phyloP scores from a whole-genome alignment of 2,888 invertebrate genomes.

The Capitulum mitella region DNA sequence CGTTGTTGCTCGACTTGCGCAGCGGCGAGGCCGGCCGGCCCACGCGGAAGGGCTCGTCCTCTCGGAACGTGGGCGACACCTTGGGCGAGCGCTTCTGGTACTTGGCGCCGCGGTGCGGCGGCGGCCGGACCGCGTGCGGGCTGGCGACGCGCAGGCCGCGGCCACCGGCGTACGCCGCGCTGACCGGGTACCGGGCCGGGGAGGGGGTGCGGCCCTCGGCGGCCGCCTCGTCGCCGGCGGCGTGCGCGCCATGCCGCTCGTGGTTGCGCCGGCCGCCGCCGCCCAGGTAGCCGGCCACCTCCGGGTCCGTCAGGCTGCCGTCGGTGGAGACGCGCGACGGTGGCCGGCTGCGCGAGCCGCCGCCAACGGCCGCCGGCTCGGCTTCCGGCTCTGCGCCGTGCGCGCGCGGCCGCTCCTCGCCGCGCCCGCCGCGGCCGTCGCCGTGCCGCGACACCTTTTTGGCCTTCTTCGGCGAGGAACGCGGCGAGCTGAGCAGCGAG shows the following conservation, averaged over 20 bases:
- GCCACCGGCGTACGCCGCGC: neutral
- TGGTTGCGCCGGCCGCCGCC: constrained; percentile 30
- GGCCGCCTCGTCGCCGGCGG: constrained; percentile 18
- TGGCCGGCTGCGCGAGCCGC: constrained; percentile 27
- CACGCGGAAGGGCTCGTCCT: neutral
- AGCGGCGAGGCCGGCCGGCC: neutral
- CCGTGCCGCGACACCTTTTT: neutral
- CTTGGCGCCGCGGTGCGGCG: neutral
- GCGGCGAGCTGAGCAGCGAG: constrained; percentile 60
- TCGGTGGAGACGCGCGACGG: constrained; percentile 10
- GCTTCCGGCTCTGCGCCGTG: constrained; percentile 7
- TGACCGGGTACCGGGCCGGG: neutral
- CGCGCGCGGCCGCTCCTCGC: constrained; percentile 25
- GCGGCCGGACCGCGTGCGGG: neutral
- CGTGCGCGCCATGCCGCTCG: constrained; percentile 24
- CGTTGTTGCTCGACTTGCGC: constrained; percentile 1
- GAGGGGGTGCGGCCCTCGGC: constrained; percentile 2
- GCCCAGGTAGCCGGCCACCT: constrained; percentile 30
- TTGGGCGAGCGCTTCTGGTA: constrained; percentile 2
- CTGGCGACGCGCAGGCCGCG: neutral
- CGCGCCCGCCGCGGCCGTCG: neutral
- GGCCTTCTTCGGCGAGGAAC: constrained; percentile 41
- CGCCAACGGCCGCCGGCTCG: neutral
- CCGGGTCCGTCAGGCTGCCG: constrained; percentile 29
- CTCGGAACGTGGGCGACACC: neutral